Evolutionary conservation across 92 coral and sea anemone genomes (phyloP), one percentile per base, ranked within the genome.

Genomic region (Paramuricea clavata): DNA sequence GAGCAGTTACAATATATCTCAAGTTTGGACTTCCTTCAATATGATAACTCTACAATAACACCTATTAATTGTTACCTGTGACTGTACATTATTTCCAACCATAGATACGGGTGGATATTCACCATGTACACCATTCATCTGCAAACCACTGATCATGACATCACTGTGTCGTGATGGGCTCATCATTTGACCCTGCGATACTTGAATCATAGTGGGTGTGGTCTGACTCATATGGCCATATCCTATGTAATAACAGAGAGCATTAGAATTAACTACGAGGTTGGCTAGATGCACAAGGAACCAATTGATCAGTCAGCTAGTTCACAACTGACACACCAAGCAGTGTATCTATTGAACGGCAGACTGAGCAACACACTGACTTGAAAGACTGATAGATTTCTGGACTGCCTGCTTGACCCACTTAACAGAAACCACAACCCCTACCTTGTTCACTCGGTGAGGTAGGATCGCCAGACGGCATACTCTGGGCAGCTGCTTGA

Each of bases 51-150:
- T n/a, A n/a, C n/a, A n/a, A n/a, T n/a, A n/a, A n/a, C n/a, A n/a
- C n/a, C n/a, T n/a, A n/a, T n/a, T n/a, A n/a, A n/a, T n/a, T n/a
- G 81, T 77, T 61, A 97, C 99, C 99, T 97, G 99, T 71, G 98
- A 93, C 89, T 97, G 99, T 33, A 97, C 99, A 91, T 90, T 94
- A 81, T 95, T 98, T 72, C 98, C 98, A n/a, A 97, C 99, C 74
- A 93, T 92, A 61, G 90, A 79, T 32, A 94, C 99, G 23, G 95
- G 85, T 47, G 95, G 99, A 87, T 97, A 97, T 64, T 97, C 99
- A 0, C 93, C 87, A 25, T 95, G 95, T 90, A 97, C 93, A 16
- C 99, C 99, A 81, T 97, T 97, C 98, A 97, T 94, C 81, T 94
- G 98, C 49, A 97, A 92, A 4, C 99, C 99, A n/a, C 93, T 88